Evolutionary conservation across 2,888 invertebrate species (phyloP).

Genomic region (Cosmia pyralina): DNA sequence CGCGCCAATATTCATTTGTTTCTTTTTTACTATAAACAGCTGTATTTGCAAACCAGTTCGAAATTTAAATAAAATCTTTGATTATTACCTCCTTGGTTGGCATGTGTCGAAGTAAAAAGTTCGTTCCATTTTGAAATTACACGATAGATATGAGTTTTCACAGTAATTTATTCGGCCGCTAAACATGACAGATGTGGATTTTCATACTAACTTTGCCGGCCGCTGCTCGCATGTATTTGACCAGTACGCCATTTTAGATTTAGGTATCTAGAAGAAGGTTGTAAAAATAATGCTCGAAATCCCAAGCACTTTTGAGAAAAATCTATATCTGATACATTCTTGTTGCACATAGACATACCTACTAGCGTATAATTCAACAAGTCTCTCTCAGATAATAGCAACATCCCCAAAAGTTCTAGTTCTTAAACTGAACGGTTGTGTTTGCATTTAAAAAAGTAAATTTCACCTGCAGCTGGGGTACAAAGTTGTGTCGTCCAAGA

Average conservation of each 20-base stretch:
- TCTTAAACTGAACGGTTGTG: not conserved
- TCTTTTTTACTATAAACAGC: too few relatives aligned
- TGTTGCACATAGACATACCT: not conserved
- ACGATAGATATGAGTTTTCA: too few relatives aligned
- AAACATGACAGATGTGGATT: too few relatives aligned
- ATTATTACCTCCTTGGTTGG: too few relatives aligned
- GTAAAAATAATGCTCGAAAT: not conserved
- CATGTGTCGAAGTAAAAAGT: too few relatives aligned
- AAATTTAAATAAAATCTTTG: too few relatives aligned
- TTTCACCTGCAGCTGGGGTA: slow-evolving; percentile 22
- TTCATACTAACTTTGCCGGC: too few relatives aligned
- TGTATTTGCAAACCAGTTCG: too few relatives aligned
- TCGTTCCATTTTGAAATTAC: too few relatives aligned
- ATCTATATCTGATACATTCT: not conserved
- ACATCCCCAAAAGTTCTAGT: not conserved
- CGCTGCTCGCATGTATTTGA: not conserved
- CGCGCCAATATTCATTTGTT: too few relatives aligned
- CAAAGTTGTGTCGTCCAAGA: slow-evolving; percentile 5
- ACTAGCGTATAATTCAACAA: not conserved
- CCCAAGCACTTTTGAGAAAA: not conserved
- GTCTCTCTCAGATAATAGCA: not conserved
- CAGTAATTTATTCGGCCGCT: too few relatives aligned
- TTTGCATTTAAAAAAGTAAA: slow-evolving; percentile 23
- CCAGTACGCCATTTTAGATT: not conserved
- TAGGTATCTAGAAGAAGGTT: not conserved